phyloP scores from a whole-genome alignment of 1,140 invertebrate species.

The Whitmania pigra region DNA sequence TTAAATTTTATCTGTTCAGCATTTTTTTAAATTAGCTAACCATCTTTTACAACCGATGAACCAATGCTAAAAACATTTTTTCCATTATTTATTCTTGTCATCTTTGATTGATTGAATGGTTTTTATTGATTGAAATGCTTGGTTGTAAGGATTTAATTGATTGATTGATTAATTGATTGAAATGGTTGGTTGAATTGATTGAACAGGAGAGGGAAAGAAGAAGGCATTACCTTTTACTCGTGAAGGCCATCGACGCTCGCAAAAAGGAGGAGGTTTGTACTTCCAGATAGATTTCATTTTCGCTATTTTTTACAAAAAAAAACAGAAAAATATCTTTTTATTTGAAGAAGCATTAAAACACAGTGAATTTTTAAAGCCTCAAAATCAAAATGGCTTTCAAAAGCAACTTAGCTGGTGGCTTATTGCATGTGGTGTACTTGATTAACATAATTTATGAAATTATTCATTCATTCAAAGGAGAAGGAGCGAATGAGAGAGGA shows the following conservation, averaged over 20 bases:
- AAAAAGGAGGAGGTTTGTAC: slow-evolving; percentile 55
- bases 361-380: neutral
- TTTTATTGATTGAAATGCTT: neutral
- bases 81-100: neutral
- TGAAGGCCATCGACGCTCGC: slow-evolving; percentile 70
- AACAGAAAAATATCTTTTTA: too few species aligned
- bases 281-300: too few species aligned
- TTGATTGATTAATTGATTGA: too few species aligned
- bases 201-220: slow-evolving; percentile 72
- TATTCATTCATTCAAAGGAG: slow-evolving; percentile 44
- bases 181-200: slow-evolving; percentile 4
- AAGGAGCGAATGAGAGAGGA: slow-evolving; percentile 70
- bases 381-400: neutral
- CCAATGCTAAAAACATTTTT: too few species aligned
- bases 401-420: too few species aligned
- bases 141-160: neutral
- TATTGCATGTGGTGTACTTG: too few species aligned
- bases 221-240: slow-evolving; percentile 72
- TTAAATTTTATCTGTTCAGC: too few species aligned
- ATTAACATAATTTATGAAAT: neutral
- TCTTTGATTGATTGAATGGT: slow-evolving; percentile 23
- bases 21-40: too few species aligned
- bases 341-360: neutral
- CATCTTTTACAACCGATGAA: too few species aligned
- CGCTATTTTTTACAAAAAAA: too few species aligned